Percentiles rank a stretch among this genome's conserved stretches.
Evolutionary conservation across 1,140 invertebrate species (phyloP).

Genomic region (Phymorhynchus buccinoides): DNA sequence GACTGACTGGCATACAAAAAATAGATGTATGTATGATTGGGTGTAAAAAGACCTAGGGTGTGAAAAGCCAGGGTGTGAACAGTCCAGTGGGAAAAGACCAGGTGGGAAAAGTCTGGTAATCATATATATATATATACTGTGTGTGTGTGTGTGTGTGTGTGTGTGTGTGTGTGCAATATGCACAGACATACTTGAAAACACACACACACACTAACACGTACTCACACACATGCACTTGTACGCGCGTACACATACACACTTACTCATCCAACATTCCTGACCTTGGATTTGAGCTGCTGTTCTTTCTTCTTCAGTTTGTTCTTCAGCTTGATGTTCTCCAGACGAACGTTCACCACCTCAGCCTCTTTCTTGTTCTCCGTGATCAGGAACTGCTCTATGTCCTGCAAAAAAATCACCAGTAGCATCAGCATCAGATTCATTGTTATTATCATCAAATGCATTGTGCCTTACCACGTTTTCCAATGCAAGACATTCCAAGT

Average conservation of each 20-base stretch:
- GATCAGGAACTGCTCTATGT: conserved; percentile 68
- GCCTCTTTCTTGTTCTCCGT: conserved; percentile 68
- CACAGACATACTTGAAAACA: conserved; percentile 10
- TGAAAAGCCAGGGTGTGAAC: too few species aligned
- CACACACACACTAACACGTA: conserved; percentile 6
- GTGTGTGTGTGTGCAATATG: not conserved
- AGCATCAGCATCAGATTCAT: not conserved
- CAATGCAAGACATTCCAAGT: too few species aligned
- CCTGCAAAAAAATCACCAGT: conserved; percentile 61
- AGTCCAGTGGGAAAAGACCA: too few species aligned
- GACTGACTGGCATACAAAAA: too few species aligned
- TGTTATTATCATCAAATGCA: not conserved
- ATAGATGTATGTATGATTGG: too few species aligned
- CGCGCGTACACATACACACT: not conserved
- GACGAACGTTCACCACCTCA: conserved; percentile 70
- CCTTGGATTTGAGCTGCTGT: conserved; percentile 72
- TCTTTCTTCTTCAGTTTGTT: conserved; percentile 73
- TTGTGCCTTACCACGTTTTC: too few species aligned
- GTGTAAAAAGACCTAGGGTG: too few species aligned
- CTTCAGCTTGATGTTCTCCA: conserved; percentile 74
- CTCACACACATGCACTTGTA: not conserved
- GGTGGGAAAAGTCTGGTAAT: too few species aligned
- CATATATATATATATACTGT: too few species aligned
- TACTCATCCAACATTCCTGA: conserved; percentile 30
- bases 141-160: not conserved